Evolutionary conservation across 1,140 invertebrate genomes (phyloP).

Genomic region (Gonioctena quinquepunctata): DNA sequence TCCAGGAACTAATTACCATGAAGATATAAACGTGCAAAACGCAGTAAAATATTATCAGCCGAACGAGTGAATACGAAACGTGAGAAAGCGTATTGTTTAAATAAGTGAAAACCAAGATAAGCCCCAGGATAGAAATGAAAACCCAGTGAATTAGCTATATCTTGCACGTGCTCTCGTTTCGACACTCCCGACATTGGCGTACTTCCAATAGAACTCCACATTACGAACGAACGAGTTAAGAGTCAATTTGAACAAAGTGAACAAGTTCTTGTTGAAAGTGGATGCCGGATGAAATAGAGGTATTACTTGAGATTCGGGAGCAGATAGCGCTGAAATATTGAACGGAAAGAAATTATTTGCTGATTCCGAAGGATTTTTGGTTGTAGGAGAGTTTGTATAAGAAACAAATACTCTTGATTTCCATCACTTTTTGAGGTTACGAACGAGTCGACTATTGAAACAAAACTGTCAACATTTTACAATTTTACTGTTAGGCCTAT

Average conservation of each 20-base stretch:
- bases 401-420: too few species aligned
- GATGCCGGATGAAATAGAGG: too few species aligned
- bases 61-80: slow-evolving; percentile 12
- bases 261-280: too few species aligned
- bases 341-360: too few species aligned
- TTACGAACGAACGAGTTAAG: neutral
- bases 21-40: neutral
- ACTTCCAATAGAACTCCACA: neutral
- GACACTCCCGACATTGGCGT: neutral
- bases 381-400: too few species aligned
- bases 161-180: slow-evolving; percentile 9
- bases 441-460: too few species aligned
- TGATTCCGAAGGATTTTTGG: too few species aligned
- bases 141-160: slow-evolving; percentile 12
- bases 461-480: too few species aligned
- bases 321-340: too few species aligned
- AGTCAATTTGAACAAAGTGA: neutral
- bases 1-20: neutral
- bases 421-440: too few species aligned
- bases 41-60: neutral
- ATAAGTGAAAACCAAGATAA: slow-evolving; percentile 30
- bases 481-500: too few species aligned
- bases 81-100: slow-evolving; percentile 28
- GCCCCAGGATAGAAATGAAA: slow-evolving; percentile 19
- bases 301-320: too few species aligned